Conservation (phyloP, 2,888 invertebrate species). For the Cryptosula pallasiana region DNA sequence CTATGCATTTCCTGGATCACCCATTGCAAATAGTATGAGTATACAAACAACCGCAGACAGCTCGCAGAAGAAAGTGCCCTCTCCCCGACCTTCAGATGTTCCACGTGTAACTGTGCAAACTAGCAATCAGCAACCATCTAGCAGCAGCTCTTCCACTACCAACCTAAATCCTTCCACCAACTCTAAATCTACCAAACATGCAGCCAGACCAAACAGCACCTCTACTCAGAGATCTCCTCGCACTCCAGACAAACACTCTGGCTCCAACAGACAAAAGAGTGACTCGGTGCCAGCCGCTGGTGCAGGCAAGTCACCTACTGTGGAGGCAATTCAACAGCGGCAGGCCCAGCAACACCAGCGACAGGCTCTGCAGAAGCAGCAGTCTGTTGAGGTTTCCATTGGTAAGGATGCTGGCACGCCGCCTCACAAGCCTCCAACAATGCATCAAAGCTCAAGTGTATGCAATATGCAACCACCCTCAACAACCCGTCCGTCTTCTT, state of each 20-base stretch:
- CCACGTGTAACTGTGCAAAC: too few relatives aligned
- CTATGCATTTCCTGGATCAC: neutral
- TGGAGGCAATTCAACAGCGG: neutral
- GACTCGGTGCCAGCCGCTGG: neutral
- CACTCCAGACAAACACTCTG: neutral
- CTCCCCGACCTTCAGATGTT: too few relatives aligned
- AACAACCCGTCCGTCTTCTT: neutral
- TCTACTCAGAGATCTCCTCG: neutral
- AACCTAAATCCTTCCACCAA: neutral
- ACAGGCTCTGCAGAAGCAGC: neutral
- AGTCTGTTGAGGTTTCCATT: neutral
- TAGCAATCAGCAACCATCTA: neutral
- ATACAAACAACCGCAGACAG: neutral
- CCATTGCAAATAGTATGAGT: neutral
- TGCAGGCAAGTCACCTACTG: neutral
- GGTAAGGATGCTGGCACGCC: too few relatives aligned
- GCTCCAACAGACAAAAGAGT: neutral
- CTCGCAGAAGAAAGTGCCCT: neutral
- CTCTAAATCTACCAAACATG: neutral
- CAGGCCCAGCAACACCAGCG: neutral
- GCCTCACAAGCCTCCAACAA: too few relatives aligned
- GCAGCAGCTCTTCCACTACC: neutral
- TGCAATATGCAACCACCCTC: neutral
- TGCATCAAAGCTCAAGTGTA: neutral
- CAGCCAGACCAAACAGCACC: neutral